A percentile compares a stretch with the other conserved stretches of the same genome.
phyloP scores from a whole-genome alignment of 2,888 invertebrate species.

The Suillia variegata region DNA sequence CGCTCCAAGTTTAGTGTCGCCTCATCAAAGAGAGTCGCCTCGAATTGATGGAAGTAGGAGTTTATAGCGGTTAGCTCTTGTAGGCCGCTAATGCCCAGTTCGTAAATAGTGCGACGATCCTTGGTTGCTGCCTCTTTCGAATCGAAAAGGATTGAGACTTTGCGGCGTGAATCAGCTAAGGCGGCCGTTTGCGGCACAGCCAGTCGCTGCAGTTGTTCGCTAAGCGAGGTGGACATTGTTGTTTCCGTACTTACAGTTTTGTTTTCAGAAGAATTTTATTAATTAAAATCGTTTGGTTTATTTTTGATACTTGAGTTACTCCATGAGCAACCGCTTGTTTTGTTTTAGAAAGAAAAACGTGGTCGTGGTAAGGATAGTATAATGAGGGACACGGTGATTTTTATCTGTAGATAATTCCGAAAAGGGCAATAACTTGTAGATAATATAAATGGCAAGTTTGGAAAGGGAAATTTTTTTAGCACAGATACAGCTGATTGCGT shows the following conservation, averaged over 20 bases:
- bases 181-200: slow-evolving; percentile 79
- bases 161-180: slow-evolving; percentile 71
- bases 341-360: not conserved
- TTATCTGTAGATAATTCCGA: too few species aligned
- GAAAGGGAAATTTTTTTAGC: too few species aligned
- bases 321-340: not conserved
- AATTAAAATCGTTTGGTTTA: too few species aligned
- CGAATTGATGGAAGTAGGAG: slow-evolving; percentile 73
- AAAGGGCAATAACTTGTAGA: too few species aligned
- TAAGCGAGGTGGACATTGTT: slow-evolving; percentile 76
- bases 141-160: slow-evolving; percentile 86
- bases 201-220: slow-evolving; percentile 77
- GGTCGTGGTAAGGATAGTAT: too few species aligned
- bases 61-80: slow-evolving; percentile 80
- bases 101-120: slow-evolving; percentile 82
- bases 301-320: not conserved
- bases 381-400: too few species aligned
- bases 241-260: slow-evolving; percentile 18
- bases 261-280: not conserved
- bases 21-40: slow-evolving; percentile 76
- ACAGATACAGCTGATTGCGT: too few species aligned
- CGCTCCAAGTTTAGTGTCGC: slow-evolving; percentile 81
- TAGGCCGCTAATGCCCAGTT: slow-evolving; percentile 85
- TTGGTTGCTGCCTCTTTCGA: slow-evolving; percentile 87
- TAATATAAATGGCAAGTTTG: too few species aligned